A percentile compares a stretch with the other conserved stretches of the same genome.
These are phyloP conservation scores for Reticulitermes lucifugus DNA, from an alignment of 2,888 invertebrate genomes.

Conservation along the genomic window DNA sequence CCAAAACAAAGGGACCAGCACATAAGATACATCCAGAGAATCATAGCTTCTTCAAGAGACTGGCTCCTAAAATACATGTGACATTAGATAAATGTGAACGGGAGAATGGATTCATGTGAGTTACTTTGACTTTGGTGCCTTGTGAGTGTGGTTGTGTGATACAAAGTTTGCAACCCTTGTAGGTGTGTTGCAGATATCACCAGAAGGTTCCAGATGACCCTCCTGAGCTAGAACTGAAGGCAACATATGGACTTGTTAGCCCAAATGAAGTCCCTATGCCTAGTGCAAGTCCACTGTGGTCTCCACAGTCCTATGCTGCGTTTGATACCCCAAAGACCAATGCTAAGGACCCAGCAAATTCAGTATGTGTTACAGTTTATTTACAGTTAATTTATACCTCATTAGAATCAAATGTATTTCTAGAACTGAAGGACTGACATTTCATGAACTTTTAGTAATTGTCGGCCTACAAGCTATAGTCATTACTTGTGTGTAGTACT, in stretches of 20 bases:
- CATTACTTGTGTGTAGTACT: no score
- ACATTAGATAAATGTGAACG: conserved; percentile 73
- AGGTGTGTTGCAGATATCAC: conserved; percentile 66
- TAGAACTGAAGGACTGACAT: no score
- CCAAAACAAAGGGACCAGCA: conserved; percentile 69
- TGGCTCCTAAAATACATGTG: conserved; percentile 68
- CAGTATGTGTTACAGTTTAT: conserved; percentile 46
- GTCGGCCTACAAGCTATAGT: no score
- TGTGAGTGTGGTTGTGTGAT: not conserved
- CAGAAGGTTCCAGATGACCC: conserved; percentile 71
- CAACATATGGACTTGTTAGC: conserved; percentile 72
- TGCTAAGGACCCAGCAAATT: conserved; percentile 54
- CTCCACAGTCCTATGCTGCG: conserved; percentile 62
- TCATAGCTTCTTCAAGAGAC: conserved; percentile 70
- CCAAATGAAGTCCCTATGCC: conserved; percentile 70
- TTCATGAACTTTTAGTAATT: no score
- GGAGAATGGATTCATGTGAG: conserved; percentile 75
- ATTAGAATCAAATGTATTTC: no score
- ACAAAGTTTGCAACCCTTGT: conserved; percentile 12
- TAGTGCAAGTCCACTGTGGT: conserved; percentile 66
- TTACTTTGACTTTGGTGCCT: conserved; percentile 39
- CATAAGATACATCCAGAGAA: conserved; percentile 69
- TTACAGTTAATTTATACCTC: not conserved
- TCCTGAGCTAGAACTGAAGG: conserved; percentile 68
- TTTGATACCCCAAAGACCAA: conserved; percentile 59